Evolutionary conservation across 1,140 invertebrate species (phyloP), one percentile per base, ranked within the genome.

Genomic region (Drosophila athabasca): DNA sequence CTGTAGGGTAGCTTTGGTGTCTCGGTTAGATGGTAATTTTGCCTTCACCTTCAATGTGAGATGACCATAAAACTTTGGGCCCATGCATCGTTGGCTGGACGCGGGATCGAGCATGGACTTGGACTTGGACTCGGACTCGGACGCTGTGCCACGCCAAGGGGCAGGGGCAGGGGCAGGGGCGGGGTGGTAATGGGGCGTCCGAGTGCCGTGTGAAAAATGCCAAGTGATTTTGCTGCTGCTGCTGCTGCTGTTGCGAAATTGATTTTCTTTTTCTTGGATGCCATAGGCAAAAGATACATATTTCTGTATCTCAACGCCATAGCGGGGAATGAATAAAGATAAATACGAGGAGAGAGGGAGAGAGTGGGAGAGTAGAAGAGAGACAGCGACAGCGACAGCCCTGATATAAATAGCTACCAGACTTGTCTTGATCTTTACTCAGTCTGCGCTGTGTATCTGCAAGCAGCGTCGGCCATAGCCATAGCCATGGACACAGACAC

Each of bases 201-300:
- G 55, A 50, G 62, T 76, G 73, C 71, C 73, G 73, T 76, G 73
- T 76, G 73, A 76, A 76, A 76, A 76, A 57, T 54, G 51, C 71
- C 69, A 73, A 73, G 41, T 76, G 62, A 39, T 39, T 39, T 39
- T 39, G 11, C 35, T 39, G 35, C 35, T 39, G 29, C 35, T 39
- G 29, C 61, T 22, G 13, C 22, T 59, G 64, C 54, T 60, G 53
- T 15, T 45, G 52, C 64, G 26, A 68, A 76, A 76, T 76, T 76
- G 73, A 76, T 76, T 76, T 75, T 73, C 57, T 68, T 53, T 68
- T 62, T 49, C 51, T 57, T 17, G 49, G 0, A 26, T 39, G 35
- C 35, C 35, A 39, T 24, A 13, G 29, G 31, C 51, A 17, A 24
- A 29, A 13, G 7, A 57, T 6, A 44, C 15, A 29, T 19, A 15